phyloP scores from a whole-genome alignment of 1,140 invertebrate species.

The Telenomus remus region DNA sequence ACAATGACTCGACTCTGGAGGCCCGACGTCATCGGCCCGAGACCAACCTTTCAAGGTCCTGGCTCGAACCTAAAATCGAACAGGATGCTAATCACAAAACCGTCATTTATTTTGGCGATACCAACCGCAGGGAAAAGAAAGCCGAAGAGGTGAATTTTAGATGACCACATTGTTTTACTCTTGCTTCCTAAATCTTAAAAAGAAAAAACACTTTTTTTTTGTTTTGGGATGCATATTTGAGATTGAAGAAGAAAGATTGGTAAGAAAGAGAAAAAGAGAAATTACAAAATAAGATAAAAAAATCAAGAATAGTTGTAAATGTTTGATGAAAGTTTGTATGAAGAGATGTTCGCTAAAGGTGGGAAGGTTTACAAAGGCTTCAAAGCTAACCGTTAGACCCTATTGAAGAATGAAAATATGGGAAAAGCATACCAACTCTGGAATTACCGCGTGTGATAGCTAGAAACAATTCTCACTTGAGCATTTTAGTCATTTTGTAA shows the following conservation, averaged over 20 bases:
- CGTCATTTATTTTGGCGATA: slow-evolving; percentile 83
- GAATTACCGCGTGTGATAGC: too few relatives aligned
- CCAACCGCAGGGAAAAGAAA: slow-evolving; percentile 75
- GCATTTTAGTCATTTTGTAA: too few relatives aligned
- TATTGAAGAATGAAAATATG: slow-evolving; percentile 39
- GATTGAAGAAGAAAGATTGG: too few relatives aligned
- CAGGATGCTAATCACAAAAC: slow-evolving; percentile 78
- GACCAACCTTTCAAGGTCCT: slow-evolving; percentile 5
- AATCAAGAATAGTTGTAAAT: slow-evolving; percentile 4
- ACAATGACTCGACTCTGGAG: slow-evolving; percentile 69
- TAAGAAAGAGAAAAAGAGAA: background rate
- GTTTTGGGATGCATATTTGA: too few relatives aligned
- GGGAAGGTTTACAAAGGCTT: slow-evolving; percentile 31
- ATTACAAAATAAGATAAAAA: too few relatives aligned
- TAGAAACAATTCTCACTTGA: too few relatives aligned
- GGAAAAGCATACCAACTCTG: slow-evolving; percentile 14
- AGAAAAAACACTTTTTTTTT: too few relatives aligned
- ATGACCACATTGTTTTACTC: background rate
- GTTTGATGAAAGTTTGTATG: slow-evolving; percentile 29
- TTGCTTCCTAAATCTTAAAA: background rate
- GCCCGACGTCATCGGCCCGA: slow-evolving; percentile 66
- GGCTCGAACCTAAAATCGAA: slow-evolving; percentile 69
- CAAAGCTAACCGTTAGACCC: slow-evolving; percentile 27
- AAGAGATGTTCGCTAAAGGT: slow-evolving; percentile 21
- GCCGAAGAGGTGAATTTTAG: slow-evolving; percentile 13